phyloP scores from a whole-genome alignment of 2,888 invertebrate genomes.

The Didymodactylos carnosus region DNA sequence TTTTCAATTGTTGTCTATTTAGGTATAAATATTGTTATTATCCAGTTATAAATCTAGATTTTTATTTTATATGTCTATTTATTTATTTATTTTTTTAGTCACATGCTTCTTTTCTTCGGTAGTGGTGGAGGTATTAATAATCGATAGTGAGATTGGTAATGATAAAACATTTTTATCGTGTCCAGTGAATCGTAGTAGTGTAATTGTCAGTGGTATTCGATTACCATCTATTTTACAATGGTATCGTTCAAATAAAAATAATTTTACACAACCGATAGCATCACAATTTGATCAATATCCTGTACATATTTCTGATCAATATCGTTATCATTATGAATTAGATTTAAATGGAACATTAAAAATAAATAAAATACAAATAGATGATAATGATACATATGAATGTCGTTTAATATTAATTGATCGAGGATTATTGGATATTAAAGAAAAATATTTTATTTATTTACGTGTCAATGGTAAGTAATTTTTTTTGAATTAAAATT shows the following conservation, averaged over 20 bases:
- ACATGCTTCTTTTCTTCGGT: too few relatives aligned
- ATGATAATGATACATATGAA: not conserved
- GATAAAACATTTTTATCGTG: not conserved
- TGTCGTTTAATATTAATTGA: not conserved
- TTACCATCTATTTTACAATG: not conserved
- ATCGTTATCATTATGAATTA: not conserved
- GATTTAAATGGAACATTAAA: not conserved
- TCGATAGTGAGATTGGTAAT: not conserved
- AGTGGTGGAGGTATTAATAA: too few relatives aligned
- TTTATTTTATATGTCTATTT: too few relatives aligned
- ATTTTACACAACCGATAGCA: not conserved
- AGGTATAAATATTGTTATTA: too few relatives aligned
- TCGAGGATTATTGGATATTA: not conserved
- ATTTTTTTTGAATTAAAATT: not conserved
- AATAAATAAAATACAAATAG: not conserved
- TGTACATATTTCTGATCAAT: not conserved
- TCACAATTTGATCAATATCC: not conserved
- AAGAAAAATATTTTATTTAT: not conserved
- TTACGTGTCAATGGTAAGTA: not conserved
- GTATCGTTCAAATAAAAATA: not conserved
- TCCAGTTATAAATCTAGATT: too few relatives aligned
- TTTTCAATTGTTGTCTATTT: too few relatives aligned
- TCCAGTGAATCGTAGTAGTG: not conserved
- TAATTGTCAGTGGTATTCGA: too few relatives aligned
- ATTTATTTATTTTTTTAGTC: too few relatives aligned